These are phyloP conservation scores for Puffinus mauretanicus DNA, from an alignment of 2,113 vertebrate species.

Conservation along the genomic window DNA sequence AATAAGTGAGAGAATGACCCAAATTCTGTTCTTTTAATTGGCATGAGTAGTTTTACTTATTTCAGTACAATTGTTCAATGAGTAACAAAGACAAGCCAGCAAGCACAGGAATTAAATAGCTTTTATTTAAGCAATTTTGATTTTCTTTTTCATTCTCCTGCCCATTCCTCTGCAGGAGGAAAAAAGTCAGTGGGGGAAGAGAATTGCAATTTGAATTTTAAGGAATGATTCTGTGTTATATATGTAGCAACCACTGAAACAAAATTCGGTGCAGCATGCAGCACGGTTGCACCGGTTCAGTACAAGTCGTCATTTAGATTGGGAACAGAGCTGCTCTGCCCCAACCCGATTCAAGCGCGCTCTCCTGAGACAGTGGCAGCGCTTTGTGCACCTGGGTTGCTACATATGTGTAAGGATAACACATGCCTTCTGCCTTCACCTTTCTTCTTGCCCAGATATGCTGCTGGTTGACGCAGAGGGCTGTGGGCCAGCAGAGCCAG, in stretches of 20 bases:
- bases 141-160: background rate
- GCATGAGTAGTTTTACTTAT: background rate
- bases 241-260: background rate
- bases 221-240: background rate
- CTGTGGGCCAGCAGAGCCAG: background rate
- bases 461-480: background rate
- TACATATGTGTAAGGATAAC: background rate
- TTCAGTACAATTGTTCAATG: background rate
- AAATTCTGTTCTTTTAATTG: background rate
- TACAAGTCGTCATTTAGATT: background rate
- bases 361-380: background rate
- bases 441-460: background rate
- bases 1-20: background rate
- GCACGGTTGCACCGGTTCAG: rapidly evolving
- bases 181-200: background rate
- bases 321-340: background rate
- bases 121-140: background rate
- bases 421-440: background rate
- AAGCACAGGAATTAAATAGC: background rate
- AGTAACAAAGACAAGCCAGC: background rate
- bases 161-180: background rate
- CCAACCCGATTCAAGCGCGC: rapidly evolving
- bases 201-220: background rate
- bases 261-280: rapidly evolving
- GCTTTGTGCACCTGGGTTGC: rapidly evolving